A percentile compares a stretch with the other conserved stretches of the same genome.
Evolutionary conservation across 2,113 vertebrate genomes (phyloP).

Genomic region (Phainopepla nitens): DNA sequence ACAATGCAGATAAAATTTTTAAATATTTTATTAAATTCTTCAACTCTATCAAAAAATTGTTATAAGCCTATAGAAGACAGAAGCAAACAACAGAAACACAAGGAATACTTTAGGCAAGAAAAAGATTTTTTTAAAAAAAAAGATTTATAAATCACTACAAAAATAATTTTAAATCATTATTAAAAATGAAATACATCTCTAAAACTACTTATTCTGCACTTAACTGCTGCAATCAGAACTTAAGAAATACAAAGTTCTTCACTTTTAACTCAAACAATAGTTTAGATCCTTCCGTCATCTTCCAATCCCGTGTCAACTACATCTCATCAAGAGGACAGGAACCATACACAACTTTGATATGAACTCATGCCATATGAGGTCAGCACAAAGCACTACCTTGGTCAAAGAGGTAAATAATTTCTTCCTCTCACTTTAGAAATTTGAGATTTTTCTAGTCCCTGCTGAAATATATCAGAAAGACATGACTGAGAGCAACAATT

Average conservation of each 20-base stretch:
- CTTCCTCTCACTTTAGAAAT: neutral
- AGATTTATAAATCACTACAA: neutral
- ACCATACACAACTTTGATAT: neutral
- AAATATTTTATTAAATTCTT: neutral
- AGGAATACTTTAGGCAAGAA: fast-evolving
- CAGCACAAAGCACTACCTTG: neutral
- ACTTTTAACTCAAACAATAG: neutral
- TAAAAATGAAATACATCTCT: neutral
- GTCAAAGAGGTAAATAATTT: neutral
- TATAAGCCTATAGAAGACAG: neutral
- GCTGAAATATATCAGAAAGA: neutral
- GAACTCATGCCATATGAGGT: neutral
- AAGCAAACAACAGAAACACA: neutral
- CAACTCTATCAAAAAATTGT: neutral
- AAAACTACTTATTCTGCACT: neutral
- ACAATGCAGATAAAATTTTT: neutral
- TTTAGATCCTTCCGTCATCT: neutral
- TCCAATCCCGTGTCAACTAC: neutral
- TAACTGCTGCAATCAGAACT: neutral
- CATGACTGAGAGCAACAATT: neutral
- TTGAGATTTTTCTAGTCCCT: neutral
- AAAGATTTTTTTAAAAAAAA: neutral
- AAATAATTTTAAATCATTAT: neutral
- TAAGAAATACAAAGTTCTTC: neutral
- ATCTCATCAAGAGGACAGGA: neutral